A percentile compares a stretch with the other conserved stretches of the same genome.
Conservation (phyloP, 2,797 vertebrate species). For the Poliocrania exsul region DNA sequence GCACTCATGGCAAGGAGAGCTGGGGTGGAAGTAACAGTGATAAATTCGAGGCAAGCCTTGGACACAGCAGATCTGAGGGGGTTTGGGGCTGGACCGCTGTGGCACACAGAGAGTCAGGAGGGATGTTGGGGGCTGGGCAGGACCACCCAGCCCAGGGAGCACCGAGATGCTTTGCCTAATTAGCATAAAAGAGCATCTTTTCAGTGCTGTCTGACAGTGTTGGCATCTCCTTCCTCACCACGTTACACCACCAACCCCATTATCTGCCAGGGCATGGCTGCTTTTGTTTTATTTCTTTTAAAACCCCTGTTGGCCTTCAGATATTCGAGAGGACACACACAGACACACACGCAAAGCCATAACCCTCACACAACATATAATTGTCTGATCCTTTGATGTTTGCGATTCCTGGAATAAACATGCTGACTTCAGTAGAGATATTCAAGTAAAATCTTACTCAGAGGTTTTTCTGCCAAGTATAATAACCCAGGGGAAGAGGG, state of each 20-base stretch:
- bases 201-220: accelerated
- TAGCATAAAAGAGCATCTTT: not conserved
- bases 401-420: slow-evolving; percentile 56
- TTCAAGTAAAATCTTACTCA: slow-evolving; percentile 73
- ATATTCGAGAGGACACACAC: not conserved
- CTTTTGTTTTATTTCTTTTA: not conserved
- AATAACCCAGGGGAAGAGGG: slow-evolving; percentile 71
- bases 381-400: slow-evolving; percentile 65
- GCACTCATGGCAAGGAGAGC: accelerated
- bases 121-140: not conserved
- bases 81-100: not conserved
- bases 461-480: slow-evolving; percentile 70
- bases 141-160: not conserved
- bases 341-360: not conserved
- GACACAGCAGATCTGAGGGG: not conserved
- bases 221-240: not conserved
- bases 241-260: accelerated
- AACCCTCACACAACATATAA: slow-evolving; percentile 52
- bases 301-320: not conserved
- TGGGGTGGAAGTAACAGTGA: not conserved
- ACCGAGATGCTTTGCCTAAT: accelerated
- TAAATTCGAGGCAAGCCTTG: accelerated
- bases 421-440: slow-evolving; percentile 71
- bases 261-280: accelerated
- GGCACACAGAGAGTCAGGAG: not conserved